A percentile compares a stretch with the other conserved stretches of the same genome.
Evolutionary conservation across 1,140 invertebrate genomes (phyloP).

Genomic region (Bacillus rossius): DNA sequence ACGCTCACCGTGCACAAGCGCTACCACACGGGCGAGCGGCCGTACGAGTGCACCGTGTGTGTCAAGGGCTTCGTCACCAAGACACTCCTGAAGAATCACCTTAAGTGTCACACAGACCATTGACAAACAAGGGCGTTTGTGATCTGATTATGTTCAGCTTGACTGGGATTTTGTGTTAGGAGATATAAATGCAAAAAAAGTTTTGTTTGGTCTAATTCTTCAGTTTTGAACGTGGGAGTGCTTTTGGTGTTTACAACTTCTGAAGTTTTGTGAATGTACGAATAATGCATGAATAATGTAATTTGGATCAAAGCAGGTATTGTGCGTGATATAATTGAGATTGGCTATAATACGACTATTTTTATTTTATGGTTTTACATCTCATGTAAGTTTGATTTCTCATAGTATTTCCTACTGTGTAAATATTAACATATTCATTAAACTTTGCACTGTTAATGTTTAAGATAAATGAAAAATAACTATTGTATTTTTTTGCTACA

Average conservation of each 20-base stretch:
- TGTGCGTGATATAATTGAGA: no score
- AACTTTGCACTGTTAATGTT: no score
- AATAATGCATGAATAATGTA: neutral
- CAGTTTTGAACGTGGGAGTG: no score
- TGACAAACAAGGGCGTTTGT: neutral
- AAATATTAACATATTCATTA: no score
- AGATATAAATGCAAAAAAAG: neutral
- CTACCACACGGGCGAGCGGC: constrained; percentile 70
- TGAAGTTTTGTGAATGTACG: neutral
- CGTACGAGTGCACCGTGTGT: constrained; percentile 65
- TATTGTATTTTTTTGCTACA: no score
- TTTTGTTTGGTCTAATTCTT: neutral
- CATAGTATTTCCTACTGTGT: no score
- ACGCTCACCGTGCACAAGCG: constrained; percentile 69
- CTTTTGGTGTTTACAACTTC: neutral
- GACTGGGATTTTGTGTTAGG: neutral
- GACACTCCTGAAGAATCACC: constrained; percentile 55
- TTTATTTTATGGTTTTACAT: no score
- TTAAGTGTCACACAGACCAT: constrained; percentile 34
- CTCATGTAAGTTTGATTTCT: no score
- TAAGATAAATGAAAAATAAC: no score
- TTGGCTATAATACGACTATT: no score
- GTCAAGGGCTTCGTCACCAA: constrained; percentile 57
- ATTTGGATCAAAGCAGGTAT: no score
- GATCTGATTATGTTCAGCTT: neutral